These are phyloP conservation scores for Leptodactylus fuscus DNA, from an alignment of 2,113 vertebrate species.

Conservation along the genomic window DNA sequence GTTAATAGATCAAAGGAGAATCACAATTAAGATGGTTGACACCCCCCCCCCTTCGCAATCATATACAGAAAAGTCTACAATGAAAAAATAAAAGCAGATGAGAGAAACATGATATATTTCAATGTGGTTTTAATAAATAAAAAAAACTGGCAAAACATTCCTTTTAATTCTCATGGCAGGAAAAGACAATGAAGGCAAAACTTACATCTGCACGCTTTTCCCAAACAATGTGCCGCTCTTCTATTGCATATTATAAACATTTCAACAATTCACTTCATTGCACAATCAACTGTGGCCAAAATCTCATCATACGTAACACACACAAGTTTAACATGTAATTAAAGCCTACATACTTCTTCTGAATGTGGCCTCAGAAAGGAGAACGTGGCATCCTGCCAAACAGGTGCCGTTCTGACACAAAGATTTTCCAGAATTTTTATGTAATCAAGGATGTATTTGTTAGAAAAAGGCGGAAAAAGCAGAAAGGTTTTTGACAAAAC, in stretches of 20 bases:
- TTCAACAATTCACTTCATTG: background rate
- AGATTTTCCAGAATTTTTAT: conserved; percentile 24
- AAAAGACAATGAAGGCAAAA: background rate
- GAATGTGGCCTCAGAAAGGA: background rate
- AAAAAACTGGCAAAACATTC: too few relatives aligned
- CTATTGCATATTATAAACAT: background rate
- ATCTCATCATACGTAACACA: background rate
- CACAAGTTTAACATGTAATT: background rate
- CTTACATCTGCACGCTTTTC: background rate
- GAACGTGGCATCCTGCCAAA: conserved; percentile 24
- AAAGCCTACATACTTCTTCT: conserved; percentile 1
- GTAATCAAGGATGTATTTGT: conserved; percentile 45
- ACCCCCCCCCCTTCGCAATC: too few relatives aligned
- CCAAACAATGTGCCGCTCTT: background rate
- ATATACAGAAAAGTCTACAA: too few relatives aligned
- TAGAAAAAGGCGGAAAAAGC: conserved; percentile 1
- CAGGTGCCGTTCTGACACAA: conserved; percentile 46
- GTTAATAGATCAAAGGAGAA: too few relatives aligned
- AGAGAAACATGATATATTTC: too few relatives aligned
- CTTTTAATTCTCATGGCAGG: background rate
- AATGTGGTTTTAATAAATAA: too few relatives aligned
- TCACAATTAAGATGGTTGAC: too few relatives aligned
- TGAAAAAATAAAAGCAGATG: too few relatives aligned
- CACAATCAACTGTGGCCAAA: background rate
- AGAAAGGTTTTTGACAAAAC: conserved; percentile 16